phyloP scores from a whole-genome alignment of 2,888 invertebrate species.

The Eilema sororculum region DNA sequence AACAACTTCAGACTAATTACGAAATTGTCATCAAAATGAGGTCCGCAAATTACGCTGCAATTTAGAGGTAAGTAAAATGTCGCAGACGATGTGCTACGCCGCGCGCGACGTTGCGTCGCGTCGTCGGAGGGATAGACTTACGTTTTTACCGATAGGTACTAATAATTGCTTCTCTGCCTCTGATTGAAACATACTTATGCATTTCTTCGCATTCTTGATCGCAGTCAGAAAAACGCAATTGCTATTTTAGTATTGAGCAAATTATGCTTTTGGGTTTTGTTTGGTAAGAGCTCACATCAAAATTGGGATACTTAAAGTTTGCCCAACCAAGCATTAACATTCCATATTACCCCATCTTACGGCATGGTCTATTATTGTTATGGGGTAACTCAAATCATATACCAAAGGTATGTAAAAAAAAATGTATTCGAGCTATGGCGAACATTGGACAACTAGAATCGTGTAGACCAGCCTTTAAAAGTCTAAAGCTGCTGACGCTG shows the following conservation, averaged over 20 bases:
- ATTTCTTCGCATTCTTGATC: constrained; percentile 18
- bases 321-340: too few species aligned
- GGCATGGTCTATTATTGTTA: too few species aligned
- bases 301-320: too few species aligned
- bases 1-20: constrained; percentile 74
- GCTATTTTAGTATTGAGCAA: not conserved
- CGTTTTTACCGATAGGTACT: constrained; percentile 69
- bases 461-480: too few species aligned
- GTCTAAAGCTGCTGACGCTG: too few species aligned
- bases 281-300: not conserved
- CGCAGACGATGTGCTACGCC: constrained; percentile 37
- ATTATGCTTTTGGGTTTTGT: constrained; percentile 39
- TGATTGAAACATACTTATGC: constrained; percentile 62
- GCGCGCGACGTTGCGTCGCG: constrained; percentile 3
- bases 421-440: too few species aligned
- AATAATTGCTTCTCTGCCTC: constrained; percentile 59
- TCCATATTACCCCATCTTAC: too few species aligned
- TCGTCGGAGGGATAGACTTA: constrained; percentile 48
- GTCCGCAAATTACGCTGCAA: constrained; percentile 72
- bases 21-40: constrained; percentile 71
- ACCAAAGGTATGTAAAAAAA: too few species aligned
- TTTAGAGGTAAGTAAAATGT: constrained; percentile 78
- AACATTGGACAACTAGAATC: too few species aligned
- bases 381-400: too few species aligned
- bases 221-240: not conserved